These are phyloP conservation scores for Temnothorax ravouxi DNA, from an alignment of 2,888 invertebrate genomes.

Conservation along the genomic window DNA sequence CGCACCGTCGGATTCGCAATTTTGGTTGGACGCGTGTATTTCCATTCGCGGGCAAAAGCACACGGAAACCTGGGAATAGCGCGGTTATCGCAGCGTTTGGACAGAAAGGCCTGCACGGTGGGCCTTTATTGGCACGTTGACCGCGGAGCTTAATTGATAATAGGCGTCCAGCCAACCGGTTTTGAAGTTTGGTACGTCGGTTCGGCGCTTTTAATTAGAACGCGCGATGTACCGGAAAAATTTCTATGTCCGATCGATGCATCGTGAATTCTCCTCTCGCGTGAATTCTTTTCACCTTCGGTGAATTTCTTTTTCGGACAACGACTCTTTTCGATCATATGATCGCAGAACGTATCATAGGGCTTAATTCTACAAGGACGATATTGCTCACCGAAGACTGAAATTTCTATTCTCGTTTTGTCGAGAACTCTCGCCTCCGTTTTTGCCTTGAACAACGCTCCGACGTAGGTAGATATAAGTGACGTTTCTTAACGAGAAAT, in stretches of 20 bases:
- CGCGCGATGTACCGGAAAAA: constrained; percentile 51
- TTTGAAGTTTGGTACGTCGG: constrained; percentile 47
- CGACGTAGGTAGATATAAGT: not conserved
- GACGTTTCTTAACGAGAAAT: constrained; percentile 18
- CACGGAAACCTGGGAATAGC: constrained; percentile 53
- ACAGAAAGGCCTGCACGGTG: constrained; percentile 29
- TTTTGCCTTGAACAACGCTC: not conserved
- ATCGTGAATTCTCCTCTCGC: constrained; percentile 10
- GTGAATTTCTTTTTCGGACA: constrained; percentile 5
- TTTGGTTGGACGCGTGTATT: constrained; percentile 35
- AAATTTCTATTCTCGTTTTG: constrained; percentile 27
- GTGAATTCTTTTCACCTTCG: not conserved
- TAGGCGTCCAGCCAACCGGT: constrained; percentile 59
- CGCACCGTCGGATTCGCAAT: constrained; percentile 3
- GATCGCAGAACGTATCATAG: not conserved
- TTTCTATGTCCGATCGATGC: constrained; percentile 22
- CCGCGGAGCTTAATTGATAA: constrained; percentile 63
- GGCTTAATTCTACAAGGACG: not conserved
- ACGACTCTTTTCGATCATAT: not conserved
- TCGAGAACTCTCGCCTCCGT: not conserved
- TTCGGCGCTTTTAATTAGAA: constrained; percentile 58
- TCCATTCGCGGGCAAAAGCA: constrained; percentile 24
- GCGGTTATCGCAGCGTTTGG: constrained; percentile 46
- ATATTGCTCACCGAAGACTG: not conserved
- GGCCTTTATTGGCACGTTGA: constrained; percentile 63